These are phyloP conservation scores for Hipparchia semele DNA, from an alignment of 2,888 invertebrate genomes.

Conservation along the genomic window DNA sequence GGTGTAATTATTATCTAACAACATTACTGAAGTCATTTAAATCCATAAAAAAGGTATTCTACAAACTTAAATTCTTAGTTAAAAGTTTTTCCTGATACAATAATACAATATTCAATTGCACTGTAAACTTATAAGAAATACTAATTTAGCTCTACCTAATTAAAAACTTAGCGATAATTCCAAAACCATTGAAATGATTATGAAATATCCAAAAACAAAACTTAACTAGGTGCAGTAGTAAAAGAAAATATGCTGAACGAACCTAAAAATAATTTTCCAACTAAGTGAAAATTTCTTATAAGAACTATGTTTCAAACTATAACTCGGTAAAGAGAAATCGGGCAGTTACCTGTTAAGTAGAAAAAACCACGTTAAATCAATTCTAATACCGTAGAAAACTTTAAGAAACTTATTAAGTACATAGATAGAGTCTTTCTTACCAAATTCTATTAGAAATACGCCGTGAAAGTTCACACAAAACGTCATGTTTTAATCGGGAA, in stretches of 20 bases:
- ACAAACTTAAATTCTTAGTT: too few relatives aligned
- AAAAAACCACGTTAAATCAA: background rate
- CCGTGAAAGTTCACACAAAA: background rate
- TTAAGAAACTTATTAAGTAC: too few relatives aligned
- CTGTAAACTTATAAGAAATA: too few relatives aligned
- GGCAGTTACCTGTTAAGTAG: background rate
- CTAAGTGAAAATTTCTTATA: slow-evolving; percentile 6
- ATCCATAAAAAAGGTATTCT: too few relatives aligned
- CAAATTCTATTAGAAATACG: background rate
- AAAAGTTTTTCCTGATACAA: too few relatives aligned
- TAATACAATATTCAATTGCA: too few relatives aligned
- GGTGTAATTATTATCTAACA: too few relatives aligned
- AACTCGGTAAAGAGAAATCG: background rate
- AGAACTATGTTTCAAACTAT: background rate
- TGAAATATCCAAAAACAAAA: too few relatives aligned
- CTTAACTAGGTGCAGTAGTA: background rate
- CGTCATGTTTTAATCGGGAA: background rate
- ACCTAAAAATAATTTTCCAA: background rate
- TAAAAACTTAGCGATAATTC: too few relatives aligned
- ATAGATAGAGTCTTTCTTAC: background rate
- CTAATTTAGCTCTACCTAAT: too few relatives aligned
- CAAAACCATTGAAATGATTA: too few relatives aligned
- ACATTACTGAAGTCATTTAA: too few relatives aligned
- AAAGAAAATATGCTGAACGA: background rate
- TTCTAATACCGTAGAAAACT: background rate